Conservation (phyloP, 2,797 vertebrate species). For the Syngnathus rostellatus region DNA sequence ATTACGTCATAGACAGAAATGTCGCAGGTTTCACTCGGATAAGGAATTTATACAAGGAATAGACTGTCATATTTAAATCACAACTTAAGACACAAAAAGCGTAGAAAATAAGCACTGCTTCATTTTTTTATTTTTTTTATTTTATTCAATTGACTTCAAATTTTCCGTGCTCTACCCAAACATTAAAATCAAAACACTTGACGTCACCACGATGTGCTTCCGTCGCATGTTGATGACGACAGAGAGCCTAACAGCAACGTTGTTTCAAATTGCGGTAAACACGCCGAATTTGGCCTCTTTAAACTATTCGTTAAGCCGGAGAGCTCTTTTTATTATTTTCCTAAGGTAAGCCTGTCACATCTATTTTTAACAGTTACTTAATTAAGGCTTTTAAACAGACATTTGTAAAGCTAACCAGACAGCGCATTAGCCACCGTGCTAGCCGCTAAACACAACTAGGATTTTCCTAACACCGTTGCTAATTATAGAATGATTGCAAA, state of each 20-base stretch:
- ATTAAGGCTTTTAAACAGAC: background rate
- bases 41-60: too few relatives aligned
- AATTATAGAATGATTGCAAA: background rate
- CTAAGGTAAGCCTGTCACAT: constrained; percentile 12
- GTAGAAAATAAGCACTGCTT: too few relatives aligned
- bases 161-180: background rate
- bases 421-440: background rate
- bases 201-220: background rate
- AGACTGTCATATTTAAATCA: too few relatives aligned
- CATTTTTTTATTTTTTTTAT: too few relatives aligned
- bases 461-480: background rate
- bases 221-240: background rate
- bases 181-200: background rate
- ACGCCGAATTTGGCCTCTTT: background rate
- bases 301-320: background rate
- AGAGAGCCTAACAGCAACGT: background rate
- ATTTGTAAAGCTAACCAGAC: background rate
- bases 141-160: too few relatives aligned
- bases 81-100: too few relatives aligned
- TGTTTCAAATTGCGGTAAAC: background rate
- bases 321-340: background rate
- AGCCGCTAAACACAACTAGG: background rate
- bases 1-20: too few relatives aligned
- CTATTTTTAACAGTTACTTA: background rate
- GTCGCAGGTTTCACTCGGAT: too few relatives aligned